A percentile compares a stretch with the other conserved stretches of the same genome.
Evolutionary conservation across 1,140 invertebrate genomes (phyloP).

Genomic region (Drosophila neocordata): DNA sequence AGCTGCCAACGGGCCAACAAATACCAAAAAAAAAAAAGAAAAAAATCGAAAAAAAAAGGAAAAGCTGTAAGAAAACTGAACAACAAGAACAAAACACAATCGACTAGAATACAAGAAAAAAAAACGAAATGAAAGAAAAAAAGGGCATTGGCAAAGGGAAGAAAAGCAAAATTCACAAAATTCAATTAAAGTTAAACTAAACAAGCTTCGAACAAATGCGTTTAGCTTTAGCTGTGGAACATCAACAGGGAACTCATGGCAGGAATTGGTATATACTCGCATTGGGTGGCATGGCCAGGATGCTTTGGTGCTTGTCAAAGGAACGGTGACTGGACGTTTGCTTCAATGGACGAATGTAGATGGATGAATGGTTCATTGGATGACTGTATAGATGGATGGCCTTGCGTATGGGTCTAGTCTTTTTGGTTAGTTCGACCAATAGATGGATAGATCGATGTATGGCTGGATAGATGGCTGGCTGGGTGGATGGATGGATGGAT

Average conservation of each 20-base stretch:
- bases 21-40: constrained; percentile 39
- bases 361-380: constrained; percentile 54
- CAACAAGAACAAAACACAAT: constrained; percentile 34
- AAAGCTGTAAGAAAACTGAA: constrained; percentile 61
- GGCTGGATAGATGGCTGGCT: constrained; percentile 54
- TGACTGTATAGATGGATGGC: constrained; percentile 68
- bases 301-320: constrained; percentile 74
- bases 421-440: constrained; percentile 69
- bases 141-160: constrained; percentile 44
- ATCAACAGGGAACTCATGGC: constrained; percentile 29
- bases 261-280: neutral
- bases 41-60: constrained; percentile 15
- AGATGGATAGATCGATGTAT: constrained; percentile 46
- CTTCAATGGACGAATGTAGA: constrained; percentile 55
- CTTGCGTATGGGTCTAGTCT: constrained; percentile 70
- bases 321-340: constrained; percentile 60
- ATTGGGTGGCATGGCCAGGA: constrained; percentile 30
- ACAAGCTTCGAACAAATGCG: constrained; percentile 81
- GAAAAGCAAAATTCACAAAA: constrained; percentile 79
- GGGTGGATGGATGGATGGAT: constrained; percentile 49
- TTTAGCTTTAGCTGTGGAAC: constrained; percentile 59
- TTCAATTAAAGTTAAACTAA: constrained; percentile 82
- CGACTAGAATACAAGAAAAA: constrained; percentile 50
- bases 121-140: constrained; percentile 29
- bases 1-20: constrained; percentile 65